Evolutionary conservation across 1,140 invertebrate species (phyloP).

Genomic region (Lethrus apterus): DNA sequence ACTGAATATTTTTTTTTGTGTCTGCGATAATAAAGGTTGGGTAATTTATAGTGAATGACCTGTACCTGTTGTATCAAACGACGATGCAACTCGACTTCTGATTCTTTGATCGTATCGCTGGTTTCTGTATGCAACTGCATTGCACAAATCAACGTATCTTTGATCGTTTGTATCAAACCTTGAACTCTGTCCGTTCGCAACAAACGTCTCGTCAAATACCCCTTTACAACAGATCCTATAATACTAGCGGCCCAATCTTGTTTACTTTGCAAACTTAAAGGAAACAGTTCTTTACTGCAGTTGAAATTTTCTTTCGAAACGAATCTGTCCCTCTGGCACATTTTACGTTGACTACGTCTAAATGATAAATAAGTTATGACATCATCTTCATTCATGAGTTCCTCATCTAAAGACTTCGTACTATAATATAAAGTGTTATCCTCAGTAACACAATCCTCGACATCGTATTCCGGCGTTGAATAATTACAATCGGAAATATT

Average conservation of each 20-base stretch:
- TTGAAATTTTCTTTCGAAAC: no score
- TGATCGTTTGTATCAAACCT: slow-evolving; percentile 70
- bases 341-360: not conserved
- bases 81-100: slow-evolving; percentile 56
- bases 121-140: slow-evolving; percentile 63
- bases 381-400: not conserved
- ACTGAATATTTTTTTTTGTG: not conserved
- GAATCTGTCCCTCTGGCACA: no score
- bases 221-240: slow-evolving; percentile 68
- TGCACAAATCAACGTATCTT: slow-evolving; percentile 66
- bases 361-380: not conserved
- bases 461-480: no score
- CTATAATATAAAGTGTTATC: not conserved
- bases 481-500: no score
- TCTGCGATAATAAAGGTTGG: not conserved
- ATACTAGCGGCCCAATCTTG: slow-evolving; percentile 55
- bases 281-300: slow-evolving; percentile 22
- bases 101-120: slow-evolving; percentile 46
- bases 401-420: not conserved
- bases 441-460: no score
- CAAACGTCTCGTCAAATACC: slow-evolving; percentile 70
- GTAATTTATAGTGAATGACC: not conserved
- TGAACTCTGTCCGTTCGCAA: slow-evolving; percentile 74
- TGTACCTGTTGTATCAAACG: slow-evolving; percentile 55
- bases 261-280: slow-evolving; percentile 17